Conservation (phyloP, 1,140 invertebrate species). For the Lethocerus indicus region DNA sequence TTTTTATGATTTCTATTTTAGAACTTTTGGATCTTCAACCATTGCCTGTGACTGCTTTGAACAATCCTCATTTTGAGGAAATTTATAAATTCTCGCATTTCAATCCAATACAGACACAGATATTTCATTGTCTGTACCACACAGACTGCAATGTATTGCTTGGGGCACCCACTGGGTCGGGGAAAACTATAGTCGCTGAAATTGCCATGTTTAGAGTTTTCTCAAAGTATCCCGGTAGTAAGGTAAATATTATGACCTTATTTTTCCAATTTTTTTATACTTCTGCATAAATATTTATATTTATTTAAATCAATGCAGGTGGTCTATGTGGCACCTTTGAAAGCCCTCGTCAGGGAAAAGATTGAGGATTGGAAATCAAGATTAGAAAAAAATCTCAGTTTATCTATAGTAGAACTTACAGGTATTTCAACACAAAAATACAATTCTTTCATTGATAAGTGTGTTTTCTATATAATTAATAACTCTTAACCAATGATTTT, state of each 20-base stretch:
- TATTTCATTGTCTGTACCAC: constrained; percentile 92
- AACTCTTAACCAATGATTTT: too few species aligned
- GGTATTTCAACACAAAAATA: constrained; percentile 29
- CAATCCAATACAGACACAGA: constrained; percentile 98
- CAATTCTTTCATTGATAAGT: too few species aligned
- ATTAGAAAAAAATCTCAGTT: constrained; percentile 57
- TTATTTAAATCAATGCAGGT: constrained; percentile 28
- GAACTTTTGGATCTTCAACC: constrained; percentile 85
- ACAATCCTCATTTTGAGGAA: constrained; percentile 55
- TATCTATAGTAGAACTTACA: constrained; percentile 89
- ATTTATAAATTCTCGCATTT: constrained; percentile 91
- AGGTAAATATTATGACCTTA: constrained; percentile 33
- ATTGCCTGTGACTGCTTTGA: constrained; percentile 65
- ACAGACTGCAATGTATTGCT: constrained; percentile 88
- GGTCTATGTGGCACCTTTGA: constrained; percentile 97
- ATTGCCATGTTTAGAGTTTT: constrained; percentile 93
- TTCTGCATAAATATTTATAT: background rate
- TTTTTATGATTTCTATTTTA: constrained; percentile 22
- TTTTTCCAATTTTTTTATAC: background rate
- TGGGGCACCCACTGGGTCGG: constrained; percentile 95
- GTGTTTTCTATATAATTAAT: too few species aligned
- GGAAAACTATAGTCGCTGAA: constrained; percentile 97
- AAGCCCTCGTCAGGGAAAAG: constrained; percentile 91
- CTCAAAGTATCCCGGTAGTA: constrained; percentile 59
- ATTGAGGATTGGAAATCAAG: constrained; percentile 93